Evolutionary conservation across 2,113 vertebrate species (phyloP), one percentile per base, ranked within the genome.

Genomic region (Oreochromis aureus): DNA sequence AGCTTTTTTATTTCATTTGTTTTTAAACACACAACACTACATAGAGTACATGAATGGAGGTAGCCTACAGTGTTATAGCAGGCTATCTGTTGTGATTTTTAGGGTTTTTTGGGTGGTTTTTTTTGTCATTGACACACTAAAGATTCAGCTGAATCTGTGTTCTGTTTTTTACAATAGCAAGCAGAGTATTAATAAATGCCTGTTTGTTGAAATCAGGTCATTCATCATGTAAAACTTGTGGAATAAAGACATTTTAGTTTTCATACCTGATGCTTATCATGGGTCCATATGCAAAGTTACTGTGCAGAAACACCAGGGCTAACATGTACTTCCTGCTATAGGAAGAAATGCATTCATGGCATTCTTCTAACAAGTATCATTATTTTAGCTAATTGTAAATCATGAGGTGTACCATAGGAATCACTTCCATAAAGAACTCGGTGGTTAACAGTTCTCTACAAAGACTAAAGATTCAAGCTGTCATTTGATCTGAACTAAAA

Each of bases 211-310:
- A 93, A 88, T 92, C 84, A 89, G 90, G 92, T 89, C 22, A 56
- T 76, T 90, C 59, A 89, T 93, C 7, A 58, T 92, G 90, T 90
- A 89, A 91, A 91, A 66, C 61, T 93, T 93, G 56, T 89, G 88
- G 85, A 93, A 93, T 92, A 94, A 94, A 95, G 88, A 92, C 51
- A 83, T 88, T 87, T 92, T 90, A 92, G 79, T 92, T 93, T 89
- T 87, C 92, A 89, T 63, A 85, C 76, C 73, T 82, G 87, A 87
- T 82, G 82, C 83, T 93, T 73, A 82, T 27, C 66, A 76, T 88
- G 89, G 63, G 80, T 93, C 86, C 85, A 79, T 84, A 85, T 88
- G 79, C 55, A 63, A 73, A 80, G 56, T 86, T 87, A 78, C 87
- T 87, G 69, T 80, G 54, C 73, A 85, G 69, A 86, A 83, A 83